phyloP scores from a whole-genome alignment of 2,113 vertebrate species.

The Vidua chalybeata region DNA sequence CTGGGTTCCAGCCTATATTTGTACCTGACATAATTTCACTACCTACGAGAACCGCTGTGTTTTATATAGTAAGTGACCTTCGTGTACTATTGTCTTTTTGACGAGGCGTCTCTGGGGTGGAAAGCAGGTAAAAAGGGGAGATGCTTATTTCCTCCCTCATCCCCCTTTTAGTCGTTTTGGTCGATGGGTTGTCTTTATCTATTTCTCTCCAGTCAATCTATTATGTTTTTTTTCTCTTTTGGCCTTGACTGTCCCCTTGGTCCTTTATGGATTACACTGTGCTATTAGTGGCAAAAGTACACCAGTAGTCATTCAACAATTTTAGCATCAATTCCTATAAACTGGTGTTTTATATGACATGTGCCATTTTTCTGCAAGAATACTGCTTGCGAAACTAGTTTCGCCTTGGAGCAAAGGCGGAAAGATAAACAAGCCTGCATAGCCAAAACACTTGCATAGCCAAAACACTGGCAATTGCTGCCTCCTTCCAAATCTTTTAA shows the following conservation, averaged over 20 bases:
- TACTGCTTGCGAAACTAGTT: constrained; percentile 80
- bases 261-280: constrained; percentile 18
- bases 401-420: constrained; percentile 79
- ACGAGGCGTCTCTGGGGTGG: background rate
- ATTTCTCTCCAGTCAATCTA: background rate
- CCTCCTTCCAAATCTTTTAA: constrained; percentile 77
- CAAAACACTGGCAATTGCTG: constrained; percentile 76
- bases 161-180: background rate
- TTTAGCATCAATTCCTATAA: constrained; percentile 74
- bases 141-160: background rate
- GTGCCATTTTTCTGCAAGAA: constrained; percentile 78
- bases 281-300: constrained; percentile 48
- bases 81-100: background rate
- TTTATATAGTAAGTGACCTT: constrained; percentile 40
- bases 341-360: constrained; percentile 74
- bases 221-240: background rate
- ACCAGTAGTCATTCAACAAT: constrained; percentile 73
- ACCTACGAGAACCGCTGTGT: background rate
- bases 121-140: background rate
- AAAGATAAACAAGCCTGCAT: constrained; percentile 79
- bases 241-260: constrained; percentile 35
- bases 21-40: constrained; percentile 18
- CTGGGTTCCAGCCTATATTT: constrained; percentile 31
- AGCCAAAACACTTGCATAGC: constrained; percentile 78
- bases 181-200: background rate